phyloP scores from a whole-genome alignment of 2,797 vertebrate species.

The Sebastes oblongus region DNA sequence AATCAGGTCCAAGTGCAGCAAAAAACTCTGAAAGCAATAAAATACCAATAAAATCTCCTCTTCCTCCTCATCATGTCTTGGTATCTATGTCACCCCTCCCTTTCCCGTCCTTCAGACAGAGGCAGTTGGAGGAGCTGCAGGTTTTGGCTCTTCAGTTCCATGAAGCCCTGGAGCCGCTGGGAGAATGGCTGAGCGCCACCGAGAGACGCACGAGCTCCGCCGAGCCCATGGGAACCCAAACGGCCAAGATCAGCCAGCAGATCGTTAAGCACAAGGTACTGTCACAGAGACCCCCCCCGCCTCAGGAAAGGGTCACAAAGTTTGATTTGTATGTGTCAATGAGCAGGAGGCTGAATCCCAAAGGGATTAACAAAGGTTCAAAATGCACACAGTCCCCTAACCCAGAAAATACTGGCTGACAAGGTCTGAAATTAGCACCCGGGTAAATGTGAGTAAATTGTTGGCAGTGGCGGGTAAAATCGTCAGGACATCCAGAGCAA shows the following conservation, averaged over 20 bases:
- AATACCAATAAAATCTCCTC: slow-evolving; percentile 15
- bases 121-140: slow-evolving; percentile 95
- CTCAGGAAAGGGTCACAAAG: background rate
- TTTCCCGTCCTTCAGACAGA: slow-evolving; percentile 82
- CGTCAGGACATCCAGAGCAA: too few relatives aligned
- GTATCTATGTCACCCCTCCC: background rate
- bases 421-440: too few relatives aligned
- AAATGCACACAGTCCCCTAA: background rate
- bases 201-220: slow-evolving; percentile 95
- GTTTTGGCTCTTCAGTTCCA: slow-evolving; percentile 97
- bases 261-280: slow-evolving; percentile 95
- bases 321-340: background rate
- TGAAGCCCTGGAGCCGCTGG: slow-evolving; percentile 93
- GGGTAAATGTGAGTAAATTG: too few relatives aligned
- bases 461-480: too few relatives aligned
- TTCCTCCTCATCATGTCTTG: background rate
- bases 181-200: slow-evolving; percentile 92
- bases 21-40: slow-evolving; percentile 34
- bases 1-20: background rate
- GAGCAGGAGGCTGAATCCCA: background rate
- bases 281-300: background rate
- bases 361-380: background rate
- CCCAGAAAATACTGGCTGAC: background rate
- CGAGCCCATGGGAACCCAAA: slow-evolving; percentile 96
- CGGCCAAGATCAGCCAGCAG: slow-evolving; percentile 96